Evolutionary conservation across 92 coral and sea anemone species (phyloP), one percentile per base, ranked within the genome.

Genomic region (Galaxea fascicularis): DNA sequence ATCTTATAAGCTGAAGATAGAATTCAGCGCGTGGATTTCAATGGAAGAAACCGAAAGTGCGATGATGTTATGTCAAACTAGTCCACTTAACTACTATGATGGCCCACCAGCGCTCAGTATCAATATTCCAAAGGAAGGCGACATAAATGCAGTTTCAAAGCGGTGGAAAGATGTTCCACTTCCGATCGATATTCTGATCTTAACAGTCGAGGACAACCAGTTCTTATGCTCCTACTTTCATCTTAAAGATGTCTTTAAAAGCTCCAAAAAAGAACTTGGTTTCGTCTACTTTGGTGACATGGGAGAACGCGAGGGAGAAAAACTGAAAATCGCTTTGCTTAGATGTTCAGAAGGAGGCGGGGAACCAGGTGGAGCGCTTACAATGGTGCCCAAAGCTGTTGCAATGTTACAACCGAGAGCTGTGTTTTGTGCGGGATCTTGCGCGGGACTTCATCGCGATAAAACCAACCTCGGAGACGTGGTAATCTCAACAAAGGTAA

Each of bases 311-410:
- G 74, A 15, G 4, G 51, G 35, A 14, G 16, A 4, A 65, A 78
- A 68, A 73, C 78, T 86, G n/a, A 68, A 57, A 86, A 29, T 86
- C 46, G 89, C 91, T 20, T 82, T 88, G 71, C 8, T 88, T 45
- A 76, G 35, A 31, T 82, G 91, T 17, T 52, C 24, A 0, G 80
- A 88, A 46, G 91, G 87, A 11, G 84, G 51, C 3, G 56, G 62
- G 1, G 65, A 74, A 22, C 82, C 85, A 0, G 71, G 78, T 9
- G 87, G 82, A 1, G 54, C 91, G 13, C 41, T 67, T 31, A 82
- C 49, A 6, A 64, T 22, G 16, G 78, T 88, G 25, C 68, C 41
- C 27, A 88, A 56, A 4, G 82, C 83, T 2, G 91, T 88, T 53
- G 73, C 46, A 57, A 27, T 24, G 6, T 82, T 88, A 49, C 46